phyloP scores from a whole-genome alignment of 2,888 invertebrate genomes.

The Lysandra coridon region DNA sequence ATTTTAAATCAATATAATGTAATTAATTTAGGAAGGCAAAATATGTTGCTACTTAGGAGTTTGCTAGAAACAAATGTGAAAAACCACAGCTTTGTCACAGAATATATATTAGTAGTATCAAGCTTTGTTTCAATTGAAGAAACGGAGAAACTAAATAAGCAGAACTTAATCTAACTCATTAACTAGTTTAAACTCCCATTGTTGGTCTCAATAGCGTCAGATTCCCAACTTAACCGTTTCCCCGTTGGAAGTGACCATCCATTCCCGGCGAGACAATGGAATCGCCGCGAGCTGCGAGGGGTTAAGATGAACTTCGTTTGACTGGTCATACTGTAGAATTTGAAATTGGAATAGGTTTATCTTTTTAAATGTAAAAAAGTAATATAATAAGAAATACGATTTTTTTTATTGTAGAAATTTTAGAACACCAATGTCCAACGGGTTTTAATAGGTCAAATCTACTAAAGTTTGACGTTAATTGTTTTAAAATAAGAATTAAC shows the following conservation, averaged over 20 bases:
- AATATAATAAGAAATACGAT: too few relatives aligned
- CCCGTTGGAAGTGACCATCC: constrained; percentile 17
- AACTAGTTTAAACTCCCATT: constrained; percentile 4
- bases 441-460: too few relatives aligned
- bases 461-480: too few relatives aligned
- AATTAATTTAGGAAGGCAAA: background rate
- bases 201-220: constrained; percentile 18
- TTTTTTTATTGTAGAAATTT: too few relatives aligned
- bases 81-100: background rate
- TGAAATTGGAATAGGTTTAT: background rate
- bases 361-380: background rate
- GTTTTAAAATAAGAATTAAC: background rate
- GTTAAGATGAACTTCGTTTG: background rate
- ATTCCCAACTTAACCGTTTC: constrained; percentile 8
- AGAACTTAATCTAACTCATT: constrained; percentile 19
- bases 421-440: too few relatives aligned
- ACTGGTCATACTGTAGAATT: background rate
- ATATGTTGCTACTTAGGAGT: background rate
- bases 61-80: background rate
- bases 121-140: background rate
- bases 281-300: background rate
- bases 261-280: constrained; percentile 16
- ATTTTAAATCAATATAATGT: too few relatives aligned
- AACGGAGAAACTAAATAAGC: constrained; percentile 8
- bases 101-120: too few relatives aligned